Evolutionary conservation across 1,140 invertebrate species (phyloP).

Genomic region (Drosophila miranda): DNA sequence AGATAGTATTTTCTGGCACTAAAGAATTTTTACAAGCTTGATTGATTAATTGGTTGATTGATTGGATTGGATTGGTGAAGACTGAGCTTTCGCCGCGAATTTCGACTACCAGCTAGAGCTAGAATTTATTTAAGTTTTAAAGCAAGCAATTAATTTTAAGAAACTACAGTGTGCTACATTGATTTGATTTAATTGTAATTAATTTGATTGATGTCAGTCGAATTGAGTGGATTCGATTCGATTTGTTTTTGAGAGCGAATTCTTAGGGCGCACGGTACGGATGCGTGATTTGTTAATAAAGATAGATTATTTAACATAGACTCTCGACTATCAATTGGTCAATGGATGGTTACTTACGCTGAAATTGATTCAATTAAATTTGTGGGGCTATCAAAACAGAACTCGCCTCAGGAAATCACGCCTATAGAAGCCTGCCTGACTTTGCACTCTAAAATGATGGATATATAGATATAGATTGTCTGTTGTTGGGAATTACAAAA

Average conservation of each 20-base stretch:
- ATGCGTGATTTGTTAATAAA: slow-evolving; percentile 62
- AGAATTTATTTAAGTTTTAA: slow-evolving; percentile 13
- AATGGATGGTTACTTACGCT: slow-evolving; percentile 66
- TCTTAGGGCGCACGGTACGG: slow-evolving; percentile 59
- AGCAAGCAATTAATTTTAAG: slow-evolving; percentile 37
- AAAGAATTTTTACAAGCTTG: slow-evolving; percentile 31
- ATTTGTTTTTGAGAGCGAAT: slow-evolving; percentile 26
- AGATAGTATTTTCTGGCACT: slow-evolving; percentile 15
- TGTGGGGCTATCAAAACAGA: slow-evolving; percentile 28
- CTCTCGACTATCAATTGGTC: slow-evolving; percentile 34
- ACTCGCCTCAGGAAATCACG: slow-evolving; percentile 32
- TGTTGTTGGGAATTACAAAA: slow-evolving; percentile 33
- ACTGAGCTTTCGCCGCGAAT: slow-evolving; percentile 16
- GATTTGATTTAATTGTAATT: neutral
- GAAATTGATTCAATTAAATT: slow-evolving; percentile 49
- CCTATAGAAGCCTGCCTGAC: slow-evolving; percentile 64
- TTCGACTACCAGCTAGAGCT: slow-evolving; percentile 39
- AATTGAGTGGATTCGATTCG: slow-evolving; percentile 3
- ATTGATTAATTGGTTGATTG: slow-evolving; percentile 12
- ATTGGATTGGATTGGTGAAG: slow-evolving; percentile 18
- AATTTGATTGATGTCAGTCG: no score
- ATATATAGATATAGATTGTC: slow-evolving; percentile 45
- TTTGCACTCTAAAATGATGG: slow-evolving; percentile 57
- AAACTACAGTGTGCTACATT: slow-evolving; percentile 42
- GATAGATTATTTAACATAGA: slow-evolving; percentile 61